These are phyloP conservation scores for Pipistrellus pipistrellus DNA, from an alignment of 2,797 vertebrate species.

Conservation along the genomic window DNA sequence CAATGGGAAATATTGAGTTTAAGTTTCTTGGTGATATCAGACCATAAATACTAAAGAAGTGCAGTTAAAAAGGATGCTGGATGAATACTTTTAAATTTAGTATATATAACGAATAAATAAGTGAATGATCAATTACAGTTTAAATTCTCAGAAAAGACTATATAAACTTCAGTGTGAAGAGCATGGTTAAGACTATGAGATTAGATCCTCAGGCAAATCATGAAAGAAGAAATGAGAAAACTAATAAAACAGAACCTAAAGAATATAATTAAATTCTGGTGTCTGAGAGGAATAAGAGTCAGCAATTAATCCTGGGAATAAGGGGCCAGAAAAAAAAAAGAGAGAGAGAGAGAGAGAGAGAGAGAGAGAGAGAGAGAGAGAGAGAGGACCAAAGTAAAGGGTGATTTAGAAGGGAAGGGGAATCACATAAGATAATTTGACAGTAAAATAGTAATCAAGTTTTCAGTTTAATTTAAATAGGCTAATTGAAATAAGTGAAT, in stretches of 20 bases:
- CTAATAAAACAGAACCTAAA: not conserved
- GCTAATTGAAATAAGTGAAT: no score
- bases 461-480: no score
- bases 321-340: not conserved
- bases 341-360: no score
- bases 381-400: not conserved
- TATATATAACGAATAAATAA: not conserved
- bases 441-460: no score
- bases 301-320: not conserved
- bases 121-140: not conserved
- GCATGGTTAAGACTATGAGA: not conserved
- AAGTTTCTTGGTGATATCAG: not conserved
- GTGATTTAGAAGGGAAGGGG: not conserved
- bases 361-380: not conserved
- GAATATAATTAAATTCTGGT: not conserved
- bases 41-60: conserved; percentile 15
- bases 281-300: not conserved
- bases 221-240: not conserved
- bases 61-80: not conserved
- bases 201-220: not conserved
- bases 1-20: not conserved
- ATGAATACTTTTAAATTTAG: not conserved
- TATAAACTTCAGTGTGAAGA: not conserved
- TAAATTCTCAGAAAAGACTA: not conserved
- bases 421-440: not conserved